A percentile compares a stretch with the other conserved stretches of the same genome.
Conservation (phyloP, 2,797 vertebrate genomes). For the Anguilla obscura region DNA sequence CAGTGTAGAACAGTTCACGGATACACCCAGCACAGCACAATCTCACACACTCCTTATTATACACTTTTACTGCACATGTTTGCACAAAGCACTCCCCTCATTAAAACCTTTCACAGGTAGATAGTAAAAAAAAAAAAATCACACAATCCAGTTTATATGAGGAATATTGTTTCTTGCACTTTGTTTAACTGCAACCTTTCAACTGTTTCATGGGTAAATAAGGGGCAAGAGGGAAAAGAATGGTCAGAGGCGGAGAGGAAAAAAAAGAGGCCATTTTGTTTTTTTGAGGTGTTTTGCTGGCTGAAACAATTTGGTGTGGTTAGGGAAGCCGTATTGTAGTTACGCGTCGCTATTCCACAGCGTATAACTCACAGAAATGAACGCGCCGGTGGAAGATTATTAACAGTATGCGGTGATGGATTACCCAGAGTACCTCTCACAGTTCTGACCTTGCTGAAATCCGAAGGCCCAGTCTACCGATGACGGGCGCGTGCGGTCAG, state of each 20-base stretch:
- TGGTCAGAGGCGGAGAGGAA: not conserved
- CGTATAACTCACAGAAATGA: not conserved
- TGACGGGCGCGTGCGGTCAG: not conserved
- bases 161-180: not conserved
- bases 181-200: not conserved
- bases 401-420: not conserved
- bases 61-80: not conserved
- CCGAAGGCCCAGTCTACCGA: not conserved
- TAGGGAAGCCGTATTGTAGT: not conserved
- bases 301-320: not conserved
- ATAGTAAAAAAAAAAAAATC: not conserved
- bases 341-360: not conserved
- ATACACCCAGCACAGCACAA: not conserved
- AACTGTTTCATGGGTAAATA: not conserved
- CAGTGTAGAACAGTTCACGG: no score
- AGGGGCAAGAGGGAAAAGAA: not conserved
- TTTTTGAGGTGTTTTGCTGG: not conserved
- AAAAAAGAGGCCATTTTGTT: not conserved
- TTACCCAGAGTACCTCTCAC: not conserved
- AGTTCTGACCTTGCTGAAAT: not conserved
- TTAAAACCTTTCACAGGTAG: not conserved
- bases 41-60: not conserved
- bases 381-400: not conserved
- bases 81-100: not conserved
- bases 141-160: not conserved